A percentile compares a stretch with the other conserved stretches of the same genome.
These are phyloP conservation scores for Cotesia vestalis DNA, from an alignment of 1,140 invertebrate genomes.

Conservation along the genomic window DNA sequence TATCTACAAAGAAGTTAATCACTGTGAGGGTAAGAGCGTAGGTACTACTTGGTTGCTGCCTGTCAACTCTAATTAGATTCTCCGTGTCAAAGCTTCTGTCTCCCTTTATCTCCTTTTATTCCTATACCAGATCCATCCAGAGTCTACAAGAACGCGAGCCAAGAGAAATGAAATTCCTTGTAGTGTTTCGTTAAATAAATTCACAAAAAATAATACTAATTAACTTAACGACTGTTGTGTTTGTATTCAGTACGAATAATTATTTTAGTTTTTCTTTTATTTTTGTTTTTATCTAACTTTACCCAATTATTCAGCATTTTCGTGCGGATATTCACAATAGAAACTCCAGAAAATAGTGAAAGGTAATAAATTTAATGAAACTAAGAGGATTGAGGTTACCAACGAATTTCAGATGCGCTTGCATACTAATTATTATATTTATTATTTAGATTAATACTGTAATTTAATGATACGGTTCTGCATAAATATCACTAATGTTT, in stretches of 20 bases:
- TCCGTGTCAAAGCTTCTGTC: conserved; percentile 26
- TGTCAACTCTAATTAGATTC: conserved; percentile 36
- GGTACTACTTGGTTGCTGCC: conserved; percentile 23
- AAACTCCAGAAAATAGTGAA: no score
- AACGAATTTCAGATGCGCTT: no score
- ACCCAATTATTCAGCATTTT: no score
- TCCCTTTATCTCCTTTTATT: background rate
- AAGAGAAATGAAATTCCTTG: conserved; percentile 21
- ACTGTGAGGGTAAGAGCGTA: conserved; percentile 15
- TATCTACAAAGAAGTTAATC: conserved; percentile 31
- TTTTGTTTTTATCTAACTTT: no score
- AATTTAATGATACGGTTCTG: no score
- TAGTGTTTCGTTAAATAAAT: background rate
- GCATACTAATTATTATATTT: no score
- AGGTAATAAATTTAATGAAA: no score
- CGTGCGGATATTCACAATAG: no score
- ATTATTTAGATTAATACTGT: no score
- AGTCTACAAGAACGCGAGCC: conserved; percentile 16
- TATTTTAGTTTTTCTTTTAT: background rate
- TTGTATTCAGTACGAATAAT: background rate
- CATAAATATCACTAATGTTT: no score
- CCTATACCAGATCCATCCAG: background rate
- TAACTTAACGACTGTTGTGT: background rate
- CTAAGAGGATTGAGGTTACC: no score
- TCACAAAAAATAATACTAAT: background rate